Evolutionary conservation across 92 coral and sea anemone genomes (phyloP).

Genomic region (Bergia sp.): DNA sequence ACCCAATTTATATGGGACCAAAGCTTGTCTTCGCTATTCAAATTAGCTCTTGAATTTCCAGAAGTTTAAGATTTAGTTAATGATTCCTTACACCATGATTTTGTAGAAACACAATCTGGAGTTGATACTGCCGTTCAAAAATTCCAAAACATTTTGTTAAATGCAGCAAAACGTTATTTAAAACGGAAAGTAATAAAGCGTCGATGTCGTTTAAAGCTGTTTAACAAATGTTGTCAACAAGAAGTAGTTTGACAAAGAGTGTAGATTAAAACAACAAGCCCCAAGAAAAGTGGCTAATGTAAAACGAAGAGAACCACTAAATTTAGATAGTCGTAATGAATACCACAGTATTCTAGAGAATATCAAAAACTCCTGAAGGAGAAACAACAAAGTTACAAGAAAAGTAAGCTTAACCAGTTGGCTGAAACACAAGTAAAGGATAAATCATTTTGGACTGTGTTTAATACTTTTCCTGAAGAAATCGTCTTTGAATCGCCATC

Average conservation of each 20-base stretch:
- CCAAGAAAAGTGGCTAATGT: constrained; percentile 12
- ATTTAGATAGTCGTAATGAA: background rate
- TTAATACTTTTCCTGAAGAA: no score
- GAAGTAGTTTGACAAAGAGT: no score
- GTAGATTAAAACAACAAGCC: constrained; percentile 6
- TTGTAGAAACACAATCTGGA: background rate
- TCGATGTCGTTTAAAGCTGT: no score
- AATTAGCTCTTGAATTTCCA: background rate
- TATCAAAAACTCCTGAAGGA: background rate
- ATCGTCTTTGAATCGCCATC: no score
- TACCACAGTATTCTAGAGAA: constrained; percentile 17
- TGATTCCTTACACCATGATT: constrained; percentile 11
- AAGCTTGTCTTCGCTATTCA: no score
- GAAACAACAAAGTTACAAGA: background rate
- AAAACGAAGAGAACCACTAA: constrained; percentile 27
- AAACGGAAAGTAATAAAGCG: no score
- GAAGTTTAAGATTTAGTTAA: background rate
- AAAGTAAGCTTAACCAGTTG: no score
- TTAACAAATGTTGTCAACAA: no score
- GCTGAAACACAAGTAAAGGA: no score
- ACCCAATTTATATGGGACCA: constrained; percentile 16
- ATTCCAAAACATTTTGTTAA: constrained; percentile 2
- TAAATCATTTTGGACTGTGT: no score
- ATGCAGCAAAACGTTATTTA: constrained; percentile 14
- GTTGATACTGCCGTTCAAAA: background rate